A percentile compares a stretch with the other conserved stretches of the same genome.
Conservation (phyloP, 1,140 invertebrate species). For the Alviniconcha marisindica region DNA sequence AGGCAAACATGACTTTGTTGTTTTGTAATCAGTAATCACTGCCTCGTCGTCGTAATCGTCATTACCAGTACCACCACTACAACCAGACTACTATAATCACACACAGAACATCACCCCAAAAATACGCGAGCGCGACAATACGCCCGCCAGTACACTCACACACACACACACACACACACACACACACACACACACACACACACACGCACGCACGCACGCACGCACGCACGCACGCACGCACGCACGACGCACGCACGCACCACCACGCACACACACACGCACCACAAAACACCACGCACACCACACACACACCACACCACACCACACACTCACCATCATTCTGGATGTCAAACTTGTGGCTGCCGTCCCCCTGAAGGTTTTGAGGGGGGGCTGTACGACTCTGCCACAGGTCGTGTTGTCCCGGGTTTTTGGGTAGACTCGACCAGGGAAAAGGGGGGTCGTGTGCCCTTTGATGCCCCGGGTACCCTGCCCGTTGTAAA, state of each 20-base stretch:
- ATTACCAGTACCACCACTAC: no score
- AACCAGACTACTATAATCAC: no score
- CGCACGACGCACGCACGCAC: constrained; percentile 3
- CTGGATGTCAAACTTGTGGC: constrained; percentile 49
- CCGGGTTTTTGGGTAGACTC: constrained; percentile 58
- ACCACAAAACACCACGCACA: background rate
- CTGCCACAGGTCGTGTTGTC: no score
- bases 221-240: background rate
- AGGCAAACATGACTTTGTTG: no score
- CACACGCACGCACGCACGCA: background rate
- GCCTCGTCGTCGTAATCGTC: no score
- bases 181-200: constrained; percentile 9
- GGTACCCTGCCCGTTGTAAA: constrained; percentile 57
- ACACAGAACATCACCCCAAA: no score
- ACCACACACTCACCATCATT: constrained; percentile 54
- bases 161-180: background rate
- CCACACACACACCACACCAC: constrained; percentile 47
- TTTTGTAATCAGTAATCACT: no score
- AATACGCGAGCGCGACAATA: background rate
- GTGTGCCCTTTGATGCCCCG: constrained; percentile 51
- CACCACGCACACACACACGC: constrained; percentile 9
- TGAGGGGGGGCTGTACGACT: no score
- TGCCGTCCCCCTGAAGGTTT: constrained; percentile 51
- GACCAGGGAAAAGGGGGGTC: constrained; percentile 48
- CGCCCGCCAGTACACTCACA: background rate